A percentile compares a stretch with the other conserved stretches of the same genome.
Evolutionary conservation across 2,797 vertebrate species (phyloP).

Genomic region (Chrosomus eos): DNA sequence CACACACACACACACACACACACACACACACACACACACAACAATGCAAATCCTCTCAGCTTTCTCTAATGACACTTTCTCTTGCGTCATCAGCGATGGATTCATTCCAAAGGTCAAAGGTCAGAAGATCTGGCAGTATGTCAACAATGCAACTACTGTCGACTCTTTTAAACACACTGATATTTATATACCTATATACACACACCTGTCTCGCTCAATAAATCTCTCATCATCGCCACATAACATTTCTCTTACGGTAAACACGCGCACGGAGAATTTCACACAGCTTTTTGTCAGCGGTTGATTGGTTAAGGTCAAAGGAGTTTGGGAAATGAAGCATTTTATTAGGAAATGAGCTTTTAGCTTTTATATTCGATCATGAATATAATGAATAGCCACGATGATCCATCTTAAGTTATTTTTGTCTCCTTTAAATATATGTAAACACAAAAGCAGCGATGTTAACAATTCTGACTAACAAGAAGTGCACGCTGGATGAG

Average conservation of each 20-base stretch:
- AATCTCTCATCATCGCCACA: conserved; percentile 40
- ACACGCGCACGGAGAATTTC: conserved; percentile 12
- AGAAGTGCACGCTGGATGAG: background rate
- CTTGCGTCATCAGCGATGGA: conserved; percentile 64
- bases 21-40: conserved; percentile 1
- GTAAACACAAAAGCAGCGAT: background rate
- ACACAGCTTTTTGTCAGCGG: conserved; percentile 43
- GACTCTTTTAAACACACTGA: conserved; percentile 26
- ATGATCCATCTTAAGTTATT: conserved; percentile 12
- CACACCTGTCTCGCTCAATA: conserved; percentile 38
- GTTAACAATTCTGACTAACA: background rate
- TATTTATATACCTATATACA: conserved; percentile 22
- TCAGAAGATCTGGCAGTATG: conserved; percentile 68
- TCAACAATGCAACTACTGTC: conserved; percentile 71
- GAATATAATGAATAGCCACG: background rate
- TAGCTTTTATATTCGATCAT: background rate
- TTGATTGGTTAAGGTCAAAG: conserved; percentile 14
- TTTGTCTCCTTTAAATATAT: background rate
- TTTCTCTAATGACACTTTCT: conserved; percentile 45
- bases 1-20: too few relatives aligned
- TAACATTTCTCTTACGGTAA: conserved; percentile 45
- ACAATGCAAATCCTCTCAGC: background rate
- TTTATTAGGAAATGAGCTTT: conserved; percentile 33
- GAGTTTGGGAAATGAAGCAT: conserved; percentile 19
- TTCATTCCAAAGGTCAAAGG: conserved; percentile 64